Conservation (phyloP, 2,888 invertebrate genomes). For the Dasysyrphus albostriatus region DNA sequence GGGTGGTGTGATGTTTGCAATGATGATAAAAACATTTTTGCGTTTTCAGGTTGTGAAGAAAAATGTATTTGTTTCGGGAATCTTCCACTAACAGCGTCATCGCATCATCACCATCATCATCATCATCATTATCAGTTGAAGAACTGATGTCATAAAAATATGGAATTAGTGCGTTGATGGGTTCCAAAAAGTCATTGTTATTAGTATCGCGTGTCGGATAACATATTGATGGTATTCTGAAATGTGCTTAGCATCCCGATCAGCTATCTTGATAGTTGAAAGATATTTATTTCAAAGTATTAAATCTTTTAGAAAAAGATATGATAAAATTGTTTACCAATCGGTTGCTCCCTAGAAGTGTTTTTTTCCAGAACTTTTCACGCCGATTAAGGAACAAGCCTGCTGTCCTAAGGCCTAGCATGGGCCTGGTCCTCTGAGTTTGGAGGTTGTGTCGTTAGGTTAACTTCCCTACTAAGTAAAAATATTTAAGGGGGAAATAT, state of each 20-base stretch:
- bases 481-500: too few species aligned
- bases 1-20: slow-evolving; percentile 34
- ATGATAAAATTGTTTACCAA: neutral
- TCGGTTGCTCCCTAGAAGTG: too few species aligned
- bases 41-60: slow-evolving; percentile 28
- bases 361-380: too few species aligned
- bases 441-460: too few species aligned
- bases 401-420: too few species aligned
- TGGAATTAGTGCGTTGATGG: slow-evolving; percentile 34
- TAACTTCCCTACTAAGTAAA: too few species aligned
- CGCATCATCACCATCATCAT: slow-evolving; percentile 19
- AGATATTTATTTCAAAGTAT: neutral
- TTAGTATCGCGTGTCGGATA: slow-evolving; percentile 61
- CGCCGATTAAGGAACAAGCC: too few species aligned
- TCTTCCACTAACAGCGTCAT: neutral
- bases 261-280: slow-evolving; percentile 16
- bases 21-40: slow-evolving; percentile 70
- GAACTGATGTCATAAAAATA: slow-evolving; percentile 31
- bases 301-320: neutral
- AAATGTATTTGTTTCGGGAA: slow-evolving; percentile 42
- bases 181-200: slow-evolving; percentile 50
- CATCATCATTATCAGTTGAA: slow-evolving; percentile 55
- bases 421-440: too few species aligned
- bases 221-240: slow-evolving; percentile 43
- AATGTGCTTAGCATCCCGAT: slow-evolving; percentile 5